Conservation (phyloP, 1,140 invertebrate species). For the Ceratosolen fusciceps region DNA sequence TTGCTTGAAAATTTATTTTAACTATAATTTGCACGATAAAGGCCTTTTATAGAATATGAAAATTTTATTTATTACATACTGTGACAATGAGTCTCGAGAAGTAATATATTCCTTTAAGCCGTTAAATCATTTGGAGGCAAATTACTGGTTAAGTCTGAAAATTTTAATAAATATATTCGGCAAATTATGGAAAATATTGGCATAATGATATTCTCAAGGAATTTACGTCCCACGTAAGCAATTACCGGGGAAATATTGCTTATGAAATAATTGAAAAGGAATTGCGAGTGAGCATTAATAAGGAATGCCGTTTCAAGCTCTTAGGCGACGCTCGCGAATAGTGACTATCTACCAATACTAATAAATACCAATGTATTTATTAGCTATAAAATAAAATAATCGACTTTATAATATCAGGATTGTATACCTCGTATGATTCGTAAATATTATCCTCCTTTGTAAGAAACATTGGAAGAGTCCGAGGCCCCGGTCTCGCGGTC, state of each 20-base stretch:
- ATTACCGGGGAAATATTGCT: neutral
- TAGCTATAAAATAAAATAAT: neutral
- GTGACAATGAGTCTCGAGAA: neutral
- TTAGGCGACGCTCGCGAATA: neutral
- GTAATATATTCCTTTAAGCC: too few species aligned
- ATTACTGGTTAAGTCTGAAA: neutral
- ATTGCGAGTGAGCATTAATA: neutral
- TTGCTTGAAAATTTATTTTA: too few species aligned
- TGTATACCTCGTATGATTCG: too few species aligned
- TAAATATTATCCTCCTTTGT: too few species aligned
- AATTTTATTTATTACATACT: neutral
- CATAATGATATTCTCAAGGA: neutral
- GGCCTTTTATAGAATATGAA: neutral
- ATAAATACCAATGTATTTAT: neutral
- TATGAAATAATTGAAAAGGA: neutral
- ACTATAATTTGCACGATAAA: neutral
- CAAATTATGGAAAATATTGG: neutral
- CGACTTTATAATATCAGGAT: too few species aligned
- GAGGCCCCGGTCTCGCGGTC: too few species aligned
- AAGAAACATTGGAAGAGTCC: too few species aligned
- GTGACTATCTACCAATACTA: neutral
- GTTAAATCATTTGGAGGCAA: neutral
- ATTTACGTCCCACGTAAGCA: neutral
- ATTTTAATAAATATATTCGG: neutral
- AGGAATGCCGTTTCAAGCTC: neutral